Percentiles rank a stretch among this genome's conserved stretches.
phyloP scores from a whole-genome alignment of 2,797 vertebrate species.

The Schizopygopsis pylzovi region DNA sequence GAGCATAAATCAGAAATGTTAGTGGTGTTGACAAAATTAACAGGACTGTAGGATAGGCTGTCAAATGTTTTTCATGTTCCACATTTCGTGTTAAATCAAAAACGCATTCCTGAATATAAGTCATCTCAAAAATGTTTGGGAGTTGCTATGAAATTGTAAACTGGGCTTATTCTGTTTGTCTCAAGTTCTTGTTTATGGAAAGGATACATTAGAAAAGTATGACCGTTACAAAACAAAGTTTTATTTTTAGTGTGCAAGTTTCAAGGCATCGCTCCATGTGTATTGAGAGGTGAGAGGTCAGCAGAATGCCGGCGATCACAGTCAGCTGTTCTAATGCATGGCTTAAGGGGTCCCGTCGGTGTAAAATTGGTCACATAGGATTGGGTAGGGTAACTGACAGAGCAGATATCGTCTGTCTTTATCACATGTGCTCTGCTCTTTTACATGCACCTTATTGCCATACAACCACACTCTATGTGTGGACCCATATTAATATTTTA shows the following conservation, averaged over 20 bases:
- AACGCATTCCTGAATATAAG: slow-evolving; percentile 17
- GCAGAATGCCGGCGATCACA: slow-evolving; percentile 61
- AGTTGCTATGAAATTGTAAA: background rate
- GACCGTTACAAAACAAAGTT: background rate
- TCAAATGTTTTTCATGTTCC: slow-evolving; percentile 22
- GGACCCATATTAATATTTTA: background rate
- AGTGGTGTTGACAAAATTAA: slow-evolving; percentile 28
- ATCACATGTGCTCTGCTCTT: background rate
- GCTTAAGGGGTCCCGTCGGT: slow-evolving; percentile 62
- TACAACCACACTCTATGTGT: background rate
- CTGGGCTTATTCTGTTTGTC: background rate
- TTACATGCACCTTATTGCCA: background rate
- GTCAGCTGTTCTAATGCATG: slow-evolving; percentile 70
- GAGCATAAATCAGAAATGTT: slow-evolving; percentile 23
- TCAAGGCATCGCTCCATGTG: slow-evolving; percentile 14
- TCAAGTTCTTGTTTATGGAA: slow-evolving; percentile 28
- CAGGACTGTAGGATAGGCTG: background rate
- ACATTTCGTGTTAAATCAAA: slow-evolving; percentile 23
- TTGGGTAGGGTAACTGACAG: slow-evolving; percentile 21
- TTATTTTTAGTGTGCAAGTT: slow-evolving; percentile 13
- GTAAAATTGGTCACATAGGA: slow-evolving; percentile 58
- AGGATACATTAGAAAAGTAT: background rate
- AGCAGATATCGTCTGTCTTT: slow-evolving; percentile 33
- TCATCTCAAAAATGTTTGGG: slow-evolving; percentile 5
- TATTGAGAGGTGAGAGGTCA: slow-evolving; percentile 49